Base-by-base conservation (phyloP, 2,113 vertebrate species). In the Isichthys henryi region DNA sequence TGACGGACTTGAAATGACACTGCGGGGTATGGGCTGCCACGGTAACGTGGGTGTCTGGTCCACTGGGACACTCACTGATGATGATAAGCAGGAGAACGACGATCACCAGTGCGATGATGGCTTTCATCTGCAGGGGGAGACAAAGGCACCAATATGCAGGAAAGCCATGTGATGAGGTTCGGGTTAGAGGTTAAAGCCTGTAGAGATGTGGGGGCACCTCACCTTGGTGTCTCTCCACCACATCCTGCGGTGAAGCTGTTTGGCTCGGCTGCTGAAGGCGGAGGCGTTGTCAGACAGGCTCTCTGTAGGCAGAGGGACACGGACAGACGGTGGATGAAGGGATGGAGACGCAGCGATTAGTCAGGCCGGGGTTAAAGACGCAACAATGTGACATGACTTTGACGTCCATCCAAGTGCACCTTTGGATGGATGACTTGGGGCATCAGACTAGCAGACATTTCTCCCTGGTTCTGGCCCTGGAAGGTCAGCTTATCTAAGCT, bases 211-310 rank as follows among this genome's bases (percentile, higher is more conserved):
- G 11, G 31, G 31, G 50, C 2, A 27, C 23, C 96, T 93, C 93
- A 99, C 98, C 97, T 99, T 99, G 94, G 96, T 98, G 89, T 98
- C 98, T 90, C 97, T 96, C 98, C 98, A 99, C 98, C 98, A 99
- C 98, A 99, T 99, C 91, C 99, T 97, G 93, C 98, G 95, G 92
- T 98, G 97, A 89, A 99, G 96, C 87, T 99, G 98, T 94, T 99
- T 99, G 95, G 98, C 97, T 96, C 98, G 96, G 95, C 97, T 99
- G 94, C 98, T 99, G 94, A 99, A 99, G 89, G 97, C 98, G 66
- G 98, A 98, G 9, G 98, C 98, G 2, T 99, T 98, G 95, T 99
- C 98, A 45, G 98, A 99, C 88, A 99, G 96, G 93, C 97, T 99
- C 95, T 99, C 98, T 99, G 21, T 89, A 90, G 50, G 1, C 91